A percentile compares a stretch with the other conserved stretches of the same genome.
Conservation (phyloP, 2,888 invertebrate genomes). For the Cephus nigrinus region DNA sequence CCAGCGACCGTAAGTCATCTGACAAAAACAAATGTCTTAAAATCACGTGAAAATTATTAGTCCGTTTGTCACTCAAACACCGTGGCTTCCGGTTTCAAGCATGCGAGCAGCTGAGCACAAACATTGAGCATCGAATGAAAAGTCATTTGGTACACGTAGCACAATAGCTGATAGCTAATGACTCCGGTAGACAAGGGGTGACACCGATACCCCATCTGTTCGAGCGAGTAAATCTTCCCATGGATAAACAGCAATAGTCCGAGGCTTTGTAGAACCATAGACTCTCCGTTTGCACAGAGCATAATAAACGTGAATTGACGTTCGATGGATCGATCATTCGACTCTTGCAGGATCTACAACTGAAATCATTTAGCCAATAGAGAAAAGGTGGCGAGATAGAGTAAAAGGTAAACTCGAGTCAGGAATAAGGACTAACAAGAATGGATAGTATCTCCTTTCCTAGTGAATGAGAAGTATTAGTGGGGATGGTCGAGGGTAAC, state of each 20-base stretch:
- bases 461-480: slow-evolving; percentile 42
- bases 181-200: slow-evolving; percentile 51
- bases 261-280: background rate
- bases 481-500: slow-evolving; percentile 43
- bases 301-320: background rate
- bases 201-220: slow-evolving; percentile 50
- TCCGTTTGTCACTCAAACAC: background rate
- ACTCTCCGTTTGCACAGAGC: background rate
- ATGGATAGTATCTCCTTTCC: slow-evolving; percentile 45
- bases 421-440: slow-evolving; percentile 35
- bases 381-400: background rate
- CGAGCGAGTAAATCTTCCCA: slow-evolving; percentile 49
- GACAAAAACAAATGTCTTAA: background rate
- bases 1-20: too few relatives aligned
- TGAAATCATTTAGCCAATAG: background rate
- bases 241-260: slow-evolving; percentile 22
- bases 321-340: background rate
- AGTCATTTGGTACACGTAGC: slow-evolving; percentile 1
- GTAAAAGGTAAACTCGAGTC: background rate
- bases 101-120: background rate
- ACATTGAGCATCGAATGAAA: background rate
- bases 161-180: slow-evolving; percentile 47
- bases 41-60: background rate
- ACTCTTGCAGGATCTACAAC: background rate
- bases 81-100: background rate